Base-by-base conservation (phyloP, 2,113 vertebrate species). In the Cyphomyrus discorhynchus region DNA sequence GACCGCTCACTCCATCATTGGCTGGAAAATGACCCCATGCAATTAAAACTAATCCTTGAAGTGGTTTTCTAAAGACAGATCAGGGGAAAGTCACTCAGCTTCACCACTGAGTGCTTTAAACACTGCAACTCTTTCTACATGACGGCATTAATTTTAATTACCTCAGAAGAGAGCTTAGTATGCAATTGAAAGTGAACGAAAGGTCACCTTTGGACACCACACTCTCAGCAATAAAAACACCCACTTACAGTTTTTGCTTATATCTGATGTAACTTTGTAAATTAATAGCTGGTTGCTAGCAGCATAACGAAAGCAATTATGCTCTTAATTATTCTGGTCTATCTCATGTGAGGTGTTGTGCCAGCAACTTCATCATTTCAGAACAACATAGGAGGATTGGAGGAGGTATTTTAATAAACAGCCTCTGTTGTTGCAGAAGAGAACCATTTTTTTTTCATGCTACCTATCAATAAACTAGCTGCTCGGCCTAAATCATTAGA, bases 21-120 rank as follows among this genome's bases (percentile, higher is more conserved):
- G 46, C 31, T 70, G 88, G 42, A 66, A 88, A 62, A 88, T 45
- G 58, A 46, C 87, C 53, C 24, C 39, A 21, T 46, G 35, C 56
- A 88, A 88, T 62, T 88, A 88, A 46, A 62, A n/a, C 56, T 66
- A 88, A 88, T 88, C 56, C 56, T 66, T 52, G 45, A 88, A 62
- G 56, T 88, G 39, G 87, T 47, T 88, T 53, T 88, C n/a, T 45
- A 62, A 46, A 58, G 87, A 42, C 39, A 42, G 19, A 45, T 88
- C 50, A 45, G 52, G 42, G 86, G 31, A 24, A 58, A 42, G 74
- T 42, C 74, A 80, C 31, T 80, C 74, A 80, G 74, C 74, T 42
- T 42, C 74, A 39, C 35, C 13, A 80, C 74, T 80, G 74, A 80
- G 35, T 80, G 74, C 31, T 80, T 80, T 42, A 80, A 35, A 80